phyloP scores from a whole-genome alignment of 1,140 invertebrate species.

The Platyura marginata region DNA sequence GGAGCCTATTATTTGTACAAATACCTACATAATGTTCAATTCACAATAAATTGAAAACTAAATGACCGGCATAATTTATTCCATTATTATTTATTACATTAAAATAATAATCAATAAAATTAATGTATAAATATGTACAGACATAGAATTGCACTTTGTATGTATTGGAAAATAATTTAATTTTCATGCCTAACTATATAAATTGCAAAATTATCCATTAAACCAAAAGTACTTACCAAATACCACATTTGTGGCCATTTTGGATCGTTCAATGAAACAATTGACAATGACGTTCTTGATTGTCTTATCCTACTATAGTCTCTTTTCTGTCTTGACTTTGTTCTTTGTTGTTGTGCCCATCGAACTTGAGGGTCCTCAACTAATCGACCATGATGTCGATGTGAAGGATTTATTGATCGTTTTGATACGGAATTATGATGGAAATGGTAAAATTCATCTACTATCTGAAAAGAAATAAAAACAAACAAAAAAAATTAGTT shows the following conservation, averaged over 20 bases:
- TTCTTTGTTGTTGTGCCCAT: slow-evolving; percentile 50
- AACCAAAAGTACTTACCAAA: slow-evolving; percentile 40
- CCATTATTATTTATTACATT: neutral
- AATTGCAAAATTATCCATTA: neutral
- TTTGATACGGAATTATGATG: slow-evolving; percentile 51
- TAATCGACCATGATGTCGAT: slow-evolving; percentile 43
- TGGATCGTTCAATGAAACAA: slow-evolving; percentile 49
- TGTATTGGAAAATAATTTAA: neutral
- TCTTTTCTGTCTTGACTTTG: slow-evolving; percentile 47
- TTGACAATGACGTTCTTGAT: slow-evolving; percentile 16
- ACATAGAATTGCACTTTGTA: neutral
- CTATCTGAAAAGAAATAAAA: slow-evolving; percentile 43
- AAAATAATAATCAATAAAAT: neutral
- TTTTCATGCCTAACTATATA: neutral
- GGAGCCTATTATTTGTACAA: no score
- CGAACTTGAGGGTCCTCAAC: slow-evolving; percentile 46
- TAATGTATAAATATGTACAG: neutral
- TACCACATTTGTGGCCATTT: slow-evolving; percentile 86
- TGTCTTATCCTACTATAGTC: slow-evolving; percentile 28
- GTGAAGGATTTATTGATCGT: slow-evolving; percentile 46
- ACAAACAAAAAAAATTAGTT: neutral
- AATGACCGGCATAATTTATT: neutral
- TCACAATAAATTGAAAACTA: neutral
- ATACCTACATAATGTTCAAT: neutral
- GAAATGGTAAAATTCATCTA: slow-evolving; percentile 64